These are phyloP conservation scores for Metallyticus violacea DNA, from an alignment of 2,888 invertebrate species.

Conservation along the genomic window DNA sequence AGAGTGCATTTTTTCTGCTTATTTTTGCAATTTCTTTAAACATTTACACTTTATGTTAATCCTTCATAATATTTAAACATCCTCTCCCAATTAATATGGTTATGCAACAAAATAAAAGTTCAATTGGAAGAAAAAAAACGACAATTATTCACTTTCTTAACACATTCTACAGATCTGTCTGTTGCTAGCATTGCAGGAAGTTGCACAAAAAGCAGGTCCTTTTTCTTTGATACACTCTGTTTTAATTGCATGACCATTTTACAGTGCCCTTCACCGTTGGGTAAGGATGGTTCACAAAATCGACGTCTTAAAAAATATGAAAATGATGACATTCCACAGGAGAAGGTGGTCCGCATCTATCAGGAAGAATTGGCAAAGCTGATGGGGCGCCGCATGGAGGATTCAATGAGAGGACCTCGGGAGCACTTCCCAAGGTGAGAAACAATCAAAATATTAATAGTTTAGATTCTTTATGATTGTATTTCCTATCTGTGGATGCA, in stretches of 20 bases:
- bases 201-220: background rate
- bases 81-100: background rate
- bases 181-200: background rate
- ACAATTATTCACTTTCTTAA: background rate
- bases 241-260: background rate
- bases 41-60: background rate
- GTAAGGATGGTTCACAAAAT: constrained; percentile 66
- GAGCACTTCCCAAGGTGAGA: constrained; percentile 75
- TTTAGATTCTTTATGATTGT: no score
- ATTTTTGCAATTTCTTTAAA: background rate
- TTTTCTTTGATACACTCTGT: background rate
- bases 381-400: constrained; percentile 75
- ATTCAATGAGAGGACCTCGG: constrained; percentile 65
- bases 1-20: no score
- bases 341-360: constrained; percentile 91
- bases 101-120: background rate
- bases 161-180: background rate
- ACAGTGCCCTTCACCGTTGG: constrained; percentile 79
- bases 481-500: no score
- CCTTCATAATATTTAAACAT: background rate
- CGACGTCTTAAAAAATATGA: constrained; percentile 81
- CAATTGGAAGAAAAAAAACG: no score
- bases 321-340: constrained; percentile 93
- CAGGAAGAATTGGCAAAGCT: constrained; percentile 93
- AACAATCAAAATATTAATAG: no score